Evolutionary conservation across 2,113 vertebrate species (phyloP).

Genomic region (Puffinus mauretanicus): DNA sequence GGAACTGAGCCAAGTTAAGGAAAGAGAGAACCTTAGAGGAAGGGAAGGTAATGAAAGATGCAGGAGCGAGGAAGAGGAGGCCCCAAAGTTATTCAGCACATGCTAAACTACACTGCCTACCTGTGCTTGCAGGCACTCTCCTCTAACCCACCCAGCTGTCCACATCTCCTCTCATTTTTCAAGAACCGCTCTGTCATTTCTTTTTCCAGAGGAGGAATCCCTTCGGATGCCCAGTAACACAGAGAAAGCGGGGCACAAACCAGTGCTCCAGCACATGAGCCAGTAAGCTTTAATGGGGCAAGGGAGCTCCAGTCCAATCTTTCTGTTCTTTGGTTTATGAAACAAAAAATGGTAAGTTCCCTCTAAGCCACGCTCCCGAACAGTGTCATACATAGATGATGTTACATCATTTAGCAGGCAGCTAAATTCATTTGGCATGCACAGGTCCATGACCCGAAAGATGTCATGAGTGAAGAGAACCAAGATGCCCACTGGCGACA

Average conservation of each 20-base stretch:
- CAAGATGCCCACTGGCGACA: neutral
- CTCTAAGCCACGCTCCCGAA: rapidly evolving
- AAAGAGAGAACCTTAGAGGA: neutral
- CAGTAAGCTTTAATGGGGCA: neutral
- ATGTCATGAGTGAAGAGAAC: neutral
- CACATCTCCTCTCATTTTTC: neutral
- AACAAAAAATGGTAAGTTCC: neutral
- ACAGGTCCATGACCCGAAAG: neutral
- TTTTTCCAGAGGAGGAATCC: neutral
- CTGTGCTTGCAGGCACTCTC: no score
- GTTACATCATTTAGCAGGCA: neutral
- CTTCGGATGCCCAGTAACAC: neutral
- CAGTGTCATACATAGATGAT: neutral
- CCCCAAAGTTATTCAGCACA: rapidly evolving
- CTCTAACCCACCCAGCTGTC: neutral
- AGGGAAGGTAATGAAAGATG: neutral
- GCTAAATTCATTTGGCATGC: neutral
- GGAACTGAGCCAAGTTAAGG: neutral
- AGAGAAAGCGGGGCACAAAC: neutral
- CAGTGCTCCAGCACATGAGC: neutral
- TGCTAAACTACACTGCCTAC: neutral
- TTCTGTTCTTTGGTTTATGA: neutral
- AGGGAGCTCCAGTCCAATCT: neutral
- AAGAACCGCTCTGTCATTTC: neutral
- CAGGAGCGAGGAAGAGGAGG: neutral